Percentiles rank a stretch among this genome's conserved stretches.
Conservation (phyloP, 2,113 vertebrate genomes). For the human region DNA sequence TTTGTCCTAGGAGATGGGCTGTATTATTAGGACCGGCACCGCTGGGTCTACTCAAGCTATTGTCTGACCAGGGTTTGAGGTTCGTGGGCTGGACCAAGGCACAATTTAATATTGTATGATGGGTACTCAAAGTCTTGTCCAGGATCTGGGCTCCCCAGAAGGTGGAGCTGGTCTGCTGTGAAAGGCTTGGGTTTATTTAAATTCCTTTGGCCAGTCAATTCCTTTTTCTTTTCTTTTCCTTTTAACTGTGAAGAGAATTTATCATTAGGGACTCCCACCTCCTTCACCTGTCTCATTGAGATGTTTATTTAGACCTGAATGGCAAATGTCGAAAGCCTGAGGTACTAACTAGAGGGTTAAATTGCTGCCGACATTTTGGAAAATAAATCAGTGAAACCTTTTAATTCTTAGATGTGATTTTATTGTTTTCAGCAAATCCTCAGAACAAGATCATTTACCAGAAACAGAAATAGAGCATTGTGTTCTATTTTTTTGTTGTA, state of each 20-base stretch:
- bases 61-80: constrained; percentile 34
- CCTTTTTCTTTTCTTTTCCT: neutral
- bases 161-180: constrained; percentile 63
- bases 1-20: constrained; percentile 63
- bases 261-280: neutral
- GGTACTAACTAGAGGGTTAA: neutral
- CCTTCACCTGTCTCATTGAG: neutral
- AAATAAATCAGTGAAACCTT: constrained; percentile 45
- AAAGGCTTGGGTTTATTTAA: neutral
- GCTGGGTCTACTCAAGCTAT: neutral
- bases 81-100: neutral
- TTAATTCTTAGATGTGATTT: constrained; percentile 40
- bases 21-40: neutral
- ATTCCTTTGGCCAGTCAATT: neutral
- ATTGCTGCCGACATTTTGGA: constrained; percentile 59
- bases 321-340: neutral
- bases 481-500: neutral
- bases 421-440: constrained; percentile 32
- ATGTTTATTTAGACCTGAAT: neutral
- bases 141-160: constrained; percentile 47
- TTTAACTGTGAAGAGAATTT: neutral
- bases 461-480: neutral
- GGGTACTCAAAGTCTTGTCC: neutral
- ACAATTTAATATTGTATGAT: neutral
- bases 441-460: neutral